Base-by-base conservation (phyloP, 35 echinoderm and acorn worm genomes). In the Chiridota heheva region DNA sequence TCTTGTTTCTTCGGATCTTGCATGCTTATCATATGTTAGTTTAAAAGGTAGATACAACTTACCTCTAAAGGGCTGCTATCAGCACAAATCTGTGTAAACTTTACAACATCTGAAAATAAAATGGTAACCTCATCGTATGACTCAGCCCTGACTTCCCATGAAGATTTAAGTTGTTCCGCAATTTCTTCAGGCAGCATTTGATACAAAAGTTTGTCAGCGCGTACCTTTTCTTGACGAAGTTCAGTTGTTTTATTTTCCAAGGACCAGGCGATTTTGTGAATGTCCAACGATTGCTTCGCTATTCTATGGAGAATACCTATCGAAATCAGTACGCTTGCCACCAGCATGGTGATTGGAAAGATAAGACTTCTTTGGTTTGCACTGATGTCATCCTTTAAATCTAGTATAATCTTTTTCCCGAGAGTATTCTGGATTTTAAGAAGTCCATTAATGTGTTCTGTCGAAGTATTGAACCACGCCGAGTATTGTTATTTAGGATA, bases 41-140 rank as follows among this genome's bases (percentile, higher is more conserved):
- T n/a, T n/a, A n/a, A n/a, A n/a, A n/a, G n/a, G n/a, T n/a, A n/a
- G n/a, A n/a, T n/a, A n/a, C n/a, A n/a, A 15, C 55, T 42, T 77
- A 91, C 89, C 60, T 97, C 73, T 28, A 97, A 40, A 4, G 94
- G 94, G 42, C 66, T 88, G 47, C 94, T 97, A 46, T 90, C 84
- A 34, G 89, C 80, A 63, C 94, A 97, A 35, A 97, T 97, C 45
- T 86, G 84, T 55, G 86, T 84, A 58, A 97, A 97, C 34, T 80
- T 89, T 37, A 88, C 94, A 36, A 97, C 86, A 71, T 97, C 94
- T 16, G 94, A 97, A 65, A 97, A 97, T 22, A 91, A 64, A 58
- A 97, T 97, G 0, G 94, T 97, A 15, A 84, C 84, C 15, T 62
- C 66, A 27, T 81, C 67, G 57, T 81, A 97, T 4, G 86, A 61